Evolutionary conservation across 2,888 invertebrate genomes (phyloP).

Genomic region (Danaus chrysippus): DNA sequence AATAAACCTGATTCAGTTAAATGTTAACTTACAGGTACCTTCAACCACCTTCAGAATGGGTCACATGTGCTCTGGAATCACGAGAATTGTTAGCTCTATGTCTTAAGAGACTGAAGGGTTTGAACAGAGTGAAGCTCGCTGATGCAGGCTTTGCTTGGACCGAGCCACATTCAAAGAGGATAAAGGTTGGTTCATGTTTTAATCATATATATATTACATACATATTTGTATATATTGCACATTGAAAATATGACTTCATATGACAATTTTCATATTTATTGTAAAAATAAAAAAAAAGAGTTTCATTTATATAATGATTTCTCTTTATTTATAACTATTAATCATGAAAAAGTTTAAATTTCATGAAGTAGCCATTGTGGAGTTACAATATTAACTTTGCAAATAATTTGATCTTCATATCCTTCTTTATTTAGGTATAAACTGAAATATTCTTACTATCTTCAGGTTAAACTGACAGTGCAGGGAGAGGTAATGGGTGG

Average conservation of each 20-base stretch:
- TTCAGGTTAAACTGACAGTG: conserved; percentile 91
- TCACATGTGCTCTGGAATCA: conserved; percentile 92
- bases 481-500: conserved; percentile 97
- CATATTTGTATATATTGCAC: no score
- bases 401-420: no score
- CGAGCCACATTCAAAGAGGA: conserved; percentile 98
- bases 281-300: no score
- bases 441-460: conserved; percentile 13
- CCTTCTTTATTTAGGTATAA: background rate
- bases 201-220: no score
- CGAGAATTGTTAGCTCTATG: conserved; percentile 93
- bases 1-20: background rate
- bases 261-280: no score
- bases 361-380: no score
- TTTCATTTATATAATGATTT: no score
- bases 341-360: no score
- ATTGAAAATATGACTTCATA: no score
- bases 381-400: no score
- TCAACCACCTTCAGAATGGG: conserved; percentile 95
- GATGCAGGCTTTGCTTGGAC: conserved; percentile 99
- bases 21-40: conserved; percentile 81
- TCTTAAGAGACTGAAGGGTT: conserved; percentile 93
- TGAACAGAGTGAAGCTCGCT: conserved; percentile 92
- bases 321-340: no score
- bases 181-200: conserved; percentile 82